Evolutionary conservation across 2,888 invertebrate species (phyloP), one percentile per base, ranked within the genome.

Genomic region (Acrobeloides nanus): DNA sequence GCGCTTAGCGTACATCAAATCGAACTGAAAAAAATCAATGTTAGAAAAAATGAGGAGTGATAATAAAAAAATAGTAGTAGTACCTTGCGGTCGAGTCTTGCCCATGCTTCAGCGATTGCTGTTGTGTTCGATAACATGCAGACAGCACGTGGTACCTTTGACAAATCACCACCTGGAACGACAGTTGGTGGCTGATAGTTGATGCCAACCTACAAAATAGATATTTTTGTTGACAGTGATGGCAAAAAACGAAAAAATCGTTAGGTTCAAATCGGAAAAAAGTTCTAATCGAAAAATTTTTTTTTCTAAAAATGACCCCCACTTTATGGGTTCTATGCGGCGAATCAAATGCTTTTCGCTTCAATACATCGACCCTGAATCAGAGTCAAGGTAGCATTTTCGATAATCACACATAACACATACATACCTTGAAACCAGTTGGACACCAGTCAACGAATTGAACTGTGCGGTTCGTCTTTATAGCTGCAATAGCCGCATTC

Each of bases 401-500:
- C n/a, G n/a, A n/a, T n/a, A n/a, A n/a, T n/a, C n/a, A n/a, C n/a
- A n/a, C n/a, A n/a, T n/a, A n/a, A n/a, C n/a, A n/a, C n/a, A 29
- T 12, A 12, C 31, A 12, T 12, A 40, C 41, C 25, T 48, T 48
- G 46, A 51, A 51, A 6, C 52, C 52, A 20, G 51, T 52, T 25
- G 51, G 51, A 15, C 48, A 49, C 85, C 85, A 86, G 56, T 84
- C 81, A 1, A 86, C 86, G 73, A 88, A 88, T 62, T 80, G 80
- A 52, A 85, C 83, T 17, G 80, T 77, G 57, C 81, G 83, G 81
- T 89, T 89, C 67, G 89, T 89, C 80, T 90, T 90, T 81, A 90
- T 89, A 74, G 87, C 85, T 1, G 88, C 87, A 76, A 89, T 89
- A 42, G 89, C 87, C n/a, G 88, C 87, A 75, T 89, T 89, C 33